phyloP scores from a whole-genome alignment of 2,113 vertebrate genomes.

The Sapayoa aenigma region DNA sequence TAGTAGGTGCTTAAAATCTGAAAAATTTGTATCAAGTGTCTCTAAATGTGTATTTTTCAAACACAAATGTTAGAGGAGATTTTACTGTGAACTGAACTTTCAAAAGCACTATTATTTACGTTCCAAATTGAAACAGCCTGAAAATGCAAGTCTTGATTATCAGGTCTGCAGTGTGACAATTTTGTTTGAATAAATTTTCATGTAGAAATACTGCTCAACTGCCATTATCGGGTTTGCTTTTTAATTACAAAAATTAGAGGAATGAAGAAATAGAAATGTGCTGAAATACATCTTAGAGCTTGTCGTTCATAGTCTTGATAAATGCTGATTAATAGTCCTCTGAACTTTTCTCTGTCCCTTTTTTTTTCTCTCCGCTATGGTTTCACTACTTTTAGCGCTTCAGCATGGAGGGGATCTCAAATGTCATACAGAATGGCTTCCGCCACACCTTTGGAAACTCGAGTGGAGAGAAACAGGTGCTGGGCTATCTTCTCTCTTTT shows the following conservation, averaged over 20 bases:
- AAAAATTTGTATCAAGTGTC: background rate
- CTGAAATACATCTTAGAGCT: constrained; percentile 58
- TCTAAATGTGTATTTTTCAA: background rate
- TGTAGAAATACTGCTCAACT: background rate
- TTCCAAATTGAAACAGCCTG: background rate
- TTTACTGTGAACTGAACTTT: background rate
- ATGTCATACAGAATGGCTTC: constrained; percentile 96
- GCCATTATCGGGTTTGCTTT: background rate
- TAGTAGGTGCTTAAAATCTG: background rate
- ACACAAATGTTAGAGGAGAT: background rate
- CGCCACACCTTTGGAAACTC: constrained; percentile 94
- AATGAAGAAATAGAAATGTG: constrained; percentile 3
- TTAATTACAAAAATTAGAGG: background rate
- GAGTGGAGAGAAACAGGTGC: constrained; percentile 98
- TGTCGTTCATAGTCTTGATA: constrained; percentile 29
- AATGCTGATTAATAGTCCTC: constrained; percentile 69
- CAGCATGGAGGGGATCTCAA: constrained; percentile 97
- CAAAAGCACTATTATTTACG: background rate
- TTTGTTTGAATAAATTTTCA: background rate
- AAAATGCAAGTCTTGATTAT: background rate
- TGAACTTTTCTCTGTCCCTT: constrained; percentile 76
- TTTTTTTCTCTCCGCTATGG: constrained; percentile 62
- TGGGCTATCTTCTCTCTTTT: constrained; percentile 64
- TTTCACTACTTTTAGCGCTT: constrained; percentile 84
- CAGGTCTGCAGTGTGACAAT: background rate